A percentile compares a stretch with the other conserved stretches of the same genome.
phyloP scores from a whole-genome alignment of 2,113 vertebrate genomes.

The Sebastes fasciatus region DNA sequence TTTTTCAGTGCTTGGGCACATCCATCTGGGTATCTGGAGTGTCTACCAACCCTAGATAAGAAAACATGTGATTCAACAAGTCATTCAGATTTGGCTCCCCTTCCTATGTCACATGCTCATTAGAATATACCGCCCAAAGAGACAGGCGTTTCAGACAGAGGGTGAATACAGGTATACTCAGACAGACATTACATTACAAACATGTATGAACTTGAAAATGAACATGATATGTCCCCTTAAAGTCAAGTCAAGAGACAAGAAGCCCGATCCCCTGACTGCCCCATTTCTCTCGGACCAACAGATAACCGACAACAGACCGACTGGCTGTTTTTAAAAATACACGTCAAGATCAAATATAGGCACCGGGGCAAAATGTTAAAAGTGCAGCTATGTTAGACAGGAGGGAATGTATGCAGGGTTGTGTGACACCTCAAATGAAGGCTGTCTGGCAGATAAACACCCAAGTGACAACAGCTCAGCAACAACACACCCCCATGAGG shows the following conservation, averaged over 20 bases:
- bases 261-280: not conserved
- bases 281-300: not conserved
- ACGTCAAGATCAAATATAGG: constrained; percentile 59
- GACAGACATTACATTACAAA: too few relatives aligned
- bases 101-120: too few relatives aligned
- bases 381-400: constrained; percentile 58
- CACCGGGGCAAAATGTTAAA: constrained; percentile 67
- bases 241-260: not conserved
- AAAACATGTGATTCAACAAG: too few relatives aligned
- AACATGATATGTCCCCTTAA: too few relatives aligned
- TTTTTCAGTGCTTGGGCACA: too few relatives aligned
- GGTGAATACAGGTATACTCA: too few relatives aligned
- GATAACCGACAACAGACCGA: constrained; percentile 1
- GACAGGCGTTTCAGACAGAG: too few relatives aligned
- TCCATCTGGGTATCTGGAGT: too few relatives aligned
- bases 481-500: constrained; percentile 15
- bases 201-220: too few relatives aligned
- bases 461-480: constrained; percentile 49
- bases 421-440: constrained; percentile 59
- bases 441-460: constrained; percentile 58
- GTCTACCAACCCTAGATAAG: too few relatives aligned
- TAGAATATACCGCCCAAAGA: too few relatives aligned
- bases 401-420: constrained; percentile 39
- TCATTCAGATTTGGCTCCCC: too few relatives aligned
- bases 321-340: constrained; percentile 56